These are phyloP conservation scores for Sminthurides bifidus DNA, from an alignment of 1,140 invertebrate species.

Conservation along the genomic window DNA sequence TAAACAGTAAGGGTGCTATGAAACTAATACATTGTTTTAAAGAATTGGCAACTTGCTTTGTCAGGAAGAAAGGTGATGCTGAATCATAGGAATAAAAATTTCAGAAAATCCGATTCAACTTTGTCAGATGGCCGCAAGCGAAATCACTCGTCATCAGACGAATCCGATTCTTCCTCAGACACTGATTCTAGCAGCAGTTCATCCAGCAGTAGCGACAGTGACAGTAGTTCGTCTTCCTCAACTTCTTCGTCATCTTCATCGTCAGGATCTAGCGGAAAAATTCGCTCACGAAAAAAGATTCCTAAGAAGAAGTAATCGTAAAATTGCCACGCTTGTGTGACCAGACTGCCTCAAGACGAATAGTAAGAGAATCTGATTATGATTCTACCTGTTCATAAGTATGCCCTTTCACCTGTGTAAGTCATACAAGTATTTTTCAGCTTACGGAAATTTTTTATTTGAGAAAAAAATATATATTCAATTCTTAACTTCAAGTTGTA, in stretches of 20 bases:
- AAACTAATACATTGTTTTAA: background rate
- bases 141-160: background rate
- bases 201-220: background rate
- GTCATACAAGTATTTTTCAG: too few species aligned
- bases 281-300: background rate
- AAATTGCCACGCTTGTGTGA: background rate
- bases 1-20: background rate
- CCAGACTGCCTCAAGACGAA: too few species aligned
- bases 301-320: background rate
- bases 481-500: too few species aligned
- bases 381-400: too few species aligned
- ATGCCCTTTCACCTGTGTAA: too few species aligned
- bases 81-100: background rate
- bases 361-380: too few species aligned
- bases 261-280: background rate
- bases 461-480: too few species aligned
- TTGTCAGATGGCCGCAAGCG: background rate
- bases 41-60: background rate
- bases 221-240: constrained; percentile 2
- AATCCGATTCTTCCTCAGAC: background rate
- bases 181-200: background rate
- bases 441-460: too few species aligned
- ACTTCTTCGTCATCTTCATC: constrained; percentile 4
- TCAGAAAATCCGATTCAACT: background rate
- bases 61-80: background rate